Evolutionary conservation across 1,140 invertebrate species (phyloP), one percentile per base, ranked within the genome.

Genomic region (Neodiprion virginianus): DNA sequence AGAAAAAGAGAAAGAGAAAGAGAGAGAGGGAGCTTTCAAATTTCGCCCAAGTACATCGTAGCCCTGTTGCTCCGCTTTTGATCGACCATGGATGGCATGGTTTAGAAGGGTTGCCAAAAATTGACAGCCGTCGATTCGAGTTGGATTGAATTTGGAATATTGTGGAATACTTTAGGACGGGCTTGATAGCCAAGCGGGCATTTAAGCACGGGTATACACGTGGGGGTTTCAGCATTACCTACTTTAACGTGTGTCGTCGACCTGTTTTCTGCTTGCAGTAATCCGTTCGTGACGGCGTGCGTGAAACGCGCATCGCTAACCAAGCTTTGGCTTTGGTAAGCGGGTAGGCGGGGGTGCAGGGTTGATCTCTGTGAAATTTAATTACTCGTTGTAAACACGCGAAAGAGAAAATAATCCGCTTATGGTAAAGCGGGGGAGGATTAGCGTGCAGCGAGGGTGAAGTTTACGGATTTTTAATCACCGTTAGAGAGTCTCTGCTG

Each of bases 21-120:
- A 80, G 79, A 77, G 75, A 74, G 77, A 80, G 77, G 78, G 78
- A 21, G 17, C 17, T 21, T 21, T 21, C 17, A 21, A 21, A 21
- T 21, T 21, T 21, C 0, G 17, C 50, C 50, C 2, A 10, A 53
- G 50, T 10, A 14, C 50, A 14, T 11, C 10, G 50, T n/a, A 53
- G 50, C 1, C 50, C 50, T 53, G 50, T 53, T 53, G 50, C 50
- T 53, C 17, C 17, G 17, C 17, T 21, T 21, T 21, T 21, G 17
- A 21, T 21, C 17, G 17, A 21, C 17, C 17, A 21, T 21, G 17
- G 17, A 21, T 21, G 17, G 17, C 17, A 21, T 21, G 17, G 17
- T 21, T 21, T 21, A 21, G 17, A 21, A 21, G 17, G 17, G 17
- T 21, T 21, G 17, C 17, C 17, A 21, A 21, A 21, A 21, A 21